Conservation (phyloP, 2,888 invertebrate species). For the Pachydiplax longipennis region DNA sequence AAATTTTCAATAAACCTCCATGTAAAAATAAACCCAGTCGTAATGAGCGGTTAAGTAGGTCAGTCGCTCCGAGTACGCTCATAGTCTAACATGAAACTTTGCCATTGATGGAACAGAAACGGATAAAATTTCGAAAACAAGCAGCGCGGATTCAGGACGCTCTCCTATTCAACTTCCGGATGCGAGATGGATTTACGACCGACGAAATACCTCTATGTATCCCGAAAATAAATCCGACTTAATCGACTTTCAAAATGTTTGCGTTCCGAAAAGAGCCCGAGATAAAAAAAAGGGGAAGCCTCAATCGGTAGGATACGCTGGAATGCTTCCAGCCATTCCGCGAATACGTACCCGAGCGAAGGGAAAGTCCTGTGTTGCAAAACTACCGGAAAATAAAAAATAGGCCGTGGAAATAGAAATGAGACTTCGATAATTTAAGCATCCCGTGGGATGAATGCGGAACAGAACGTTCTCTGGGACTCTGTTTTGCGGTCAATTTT, state of each 20-base stretch:
- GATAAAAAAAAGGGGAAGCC: background rate
- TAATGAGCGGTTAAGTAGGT: no score
- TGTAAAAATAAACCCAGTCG: no score
- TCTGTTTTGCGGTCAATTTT: background rate
- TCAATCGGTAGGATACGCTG: background rate
- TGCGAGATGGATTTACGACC: no score
- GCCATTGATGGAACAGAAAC: no score
- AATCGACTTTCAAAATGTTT: background rate
- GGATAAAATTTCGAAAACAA: no score
- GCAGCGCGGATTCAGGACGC: no score
- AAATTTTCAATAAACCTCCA: no score
- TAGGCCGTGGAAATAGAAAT: background rate
- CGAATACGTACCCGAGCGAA: background rate
- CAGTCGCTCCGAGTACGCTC: no score
- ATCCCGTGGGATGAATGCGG: background rate
- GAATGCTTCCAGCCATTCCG: background rate
- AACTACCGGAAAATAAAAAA: background rate
- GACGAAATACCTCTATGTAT: no score
- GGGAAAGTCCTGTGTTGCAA: background rate
- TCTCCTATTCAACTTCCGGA: no score
- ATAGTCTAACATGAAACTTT: no score
- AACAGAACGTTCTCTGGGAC: background rate
- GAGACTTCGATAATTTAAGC: background rate
- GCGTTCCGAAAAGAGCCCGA: background rate
- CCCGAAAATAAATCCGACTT: background rate